Conservation (phyloP, 2,888 invertebrate genomes). For the Entomobrya multifasciata region DNA sequence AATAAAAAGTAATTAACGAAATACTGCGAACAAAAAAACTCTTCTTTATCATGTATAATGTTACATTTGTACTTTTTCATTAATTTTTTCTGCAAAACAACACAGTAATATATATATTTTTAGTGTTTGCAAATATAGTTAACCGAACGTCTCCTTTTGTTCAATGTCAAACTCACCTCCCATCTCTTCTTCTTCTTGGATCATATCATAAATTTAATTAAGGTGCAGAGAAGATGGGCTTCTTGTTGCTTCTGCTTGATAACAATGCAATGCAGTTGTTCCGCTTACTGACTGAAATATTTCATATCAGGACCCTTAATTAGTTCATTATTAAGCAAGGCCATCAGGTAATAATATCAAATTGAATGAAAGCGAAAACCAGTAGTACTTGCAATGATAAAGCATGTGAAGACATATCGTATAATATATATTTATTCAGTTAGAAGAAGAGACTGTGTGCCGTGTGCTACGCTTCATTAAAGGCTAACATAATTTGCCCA, state of each 20-base stretch:
- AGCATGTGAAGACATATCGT: background rate
- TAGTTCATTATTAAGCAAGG: constrained; percentile 69
- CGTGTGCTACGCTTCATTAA: background rate
- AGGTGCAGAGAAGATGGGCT: constrained; percentile 21
- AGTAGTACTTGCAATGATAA: background rate
- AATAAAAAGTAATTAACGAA: constrained; percentile 40
- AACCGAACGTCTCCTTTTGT: constrained; percentile 25
- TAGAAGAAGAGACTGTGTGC: too few relatives aligned
- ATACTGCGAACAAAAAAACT: background rate
- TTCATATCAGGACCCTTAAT: constrained; percentile 62
- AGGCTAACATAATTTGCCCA: background rate
- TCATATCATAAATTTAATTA: constrained; percentile 61
- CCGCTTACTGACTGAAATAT: constrained; percentile 12
- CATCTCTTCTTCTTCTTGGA: background rate
- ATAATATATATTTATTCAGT: too few relatives aligned
- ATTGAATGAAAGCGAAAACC: constrained; percentile 2
- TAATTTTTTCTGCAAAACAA: background rate
- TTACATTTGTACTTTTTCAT: background rate
- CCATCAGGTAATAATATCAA: constrained; percentile 49
- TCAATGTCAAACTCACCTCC: constrained; percentile 56
- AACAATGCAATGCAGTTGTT: constrained; percentile 19
- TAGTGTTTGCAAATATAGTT: background rate
- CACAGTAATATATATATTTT: background rate
- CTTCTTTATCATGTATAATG: background rate
- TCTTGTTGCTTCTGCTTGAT: background rate